Percentiles rank a stretch among this genome's conserved stretches.
These are phyloP conservation scores for Seriola aureovittata DNA, from an alignment of 2,113 vertebrate genomes.

Conservation along the genomic window DNA sequence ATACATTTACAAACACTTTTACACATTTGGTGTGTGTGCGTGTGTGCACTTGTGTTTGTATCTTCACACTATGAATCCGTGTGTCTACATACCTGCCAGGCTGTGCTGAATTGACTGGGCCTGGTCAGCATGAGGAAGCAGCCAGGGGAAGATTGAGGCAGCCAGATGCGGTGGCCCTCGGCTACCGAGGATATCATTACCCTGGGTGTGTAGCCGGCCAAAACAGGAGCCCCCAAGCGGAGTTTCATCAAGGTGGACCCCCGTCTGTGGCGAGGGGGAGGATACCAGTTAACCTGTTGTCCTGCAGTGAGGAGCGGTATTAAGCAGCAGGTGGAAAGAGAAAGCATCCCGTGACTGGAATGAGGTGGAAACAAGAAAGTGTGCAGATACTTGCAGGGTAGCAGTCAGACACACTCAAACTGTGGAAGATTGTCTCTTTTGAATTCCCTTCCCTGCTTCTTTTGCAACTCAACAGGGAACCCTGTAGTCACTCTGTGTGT, in stretches of 20 bases:
- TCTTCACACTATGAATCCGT: constrained; percentile 19
- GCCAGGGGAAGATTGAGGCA: constrained; percentile 83
- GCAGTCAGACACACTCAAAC: constrained; percentile 50
- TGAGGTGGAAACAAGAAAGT: constrained; percentile 62
- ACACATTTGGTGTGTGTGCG: constrained; percentile 63
- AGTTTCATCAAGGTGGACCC: constrained; percentile 90
- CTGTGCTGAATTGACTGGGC: constrained; percentile 67
- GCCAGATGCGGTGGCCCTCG: constrained; percentile 75
- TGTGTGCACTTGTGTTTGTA: constrained; percentile 24
- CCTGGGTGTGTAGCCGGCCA: constrained; percentile 67
- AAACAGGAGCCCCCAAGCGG: constrained; percentile 73
- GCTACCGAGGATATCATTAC: constrained; percentile 90
- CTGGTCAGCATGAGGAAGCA: constrained; percentile 87
- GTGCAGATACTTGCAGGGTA: constrained; percentile 46
- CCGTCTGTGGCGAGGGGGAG: constrained; percentile 73
- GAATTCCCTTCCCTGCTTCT: constrained; percentile 50
- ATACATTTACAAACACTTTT: constrained; percentile 37
- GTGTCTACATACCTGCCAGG: constrained; percentile 67
- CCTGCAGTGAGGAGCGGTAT: constrained; percentile 86
- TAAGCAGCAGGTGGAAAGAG: constrained; percentile 77
- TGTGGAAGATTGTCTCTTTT: constrained; percentile 60
- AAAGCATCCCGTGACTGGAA: constrained; percentile 72
- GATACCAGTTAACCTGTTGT: constrained; percentile 83
- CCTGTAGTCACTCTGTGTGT: constrained; percentile 23
- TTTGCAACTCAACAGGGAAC: constrained; percentile 43